Percentiles rank a stretch among this genome's conserved stretches.
Conservation (phyloP, 2,113 vertebrate genomes). For the Nyctereutes procyonoides region DNA sequence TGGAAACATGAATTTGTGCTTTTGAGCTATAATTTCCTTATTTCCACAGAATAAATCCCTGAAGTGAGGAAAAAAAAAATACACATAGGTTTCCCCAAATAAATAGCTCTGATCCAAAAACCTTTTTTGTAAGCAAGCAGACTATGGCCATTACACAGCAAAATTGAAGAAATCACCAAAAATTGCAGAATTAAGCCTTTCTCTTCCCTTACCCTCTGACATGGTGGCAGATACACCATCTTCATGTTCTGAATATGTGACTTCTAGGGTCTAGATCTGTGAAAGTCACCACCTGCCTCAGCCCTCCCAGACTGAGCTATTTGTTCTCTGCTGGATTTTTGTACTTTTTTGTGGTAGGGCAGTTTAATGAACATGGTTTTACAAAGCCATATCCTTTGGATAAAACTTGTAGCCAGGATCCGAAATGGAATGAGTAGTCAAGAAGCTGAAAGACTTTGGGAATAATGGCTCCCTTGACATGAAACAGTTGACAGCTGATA, state of each 20-base stretch:
- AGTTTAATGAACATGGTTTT: background rate
- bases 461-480: background rate
- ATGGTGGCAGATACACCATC: background rate
- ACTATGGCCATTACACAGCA: background rate
- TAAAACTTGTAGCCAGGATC: background rate
- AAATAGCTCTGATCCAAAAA: conserved; percentile 6
- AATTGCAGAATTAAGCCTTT: background rate
- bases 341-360: background rate
- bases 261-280: background rate
- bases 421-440: background rate
- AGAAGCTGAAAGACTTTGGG: background rate
- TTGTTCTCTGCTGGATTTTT: background rate
- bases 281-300: background rate
- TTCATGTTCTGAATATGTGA: background rate
- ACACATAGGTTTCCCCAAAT: conserved; percentile 8
- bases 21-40: conserved; percentile 46
- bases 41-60: conserved; percentile 20
- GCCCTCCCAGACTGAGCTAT: background rate
- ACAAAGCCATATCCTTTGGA: background rate
- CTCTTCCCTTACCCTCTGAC: background rate
- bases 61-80: background rate
- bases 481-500: background rate
- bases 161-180: background rate
- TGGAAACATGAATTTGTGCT: background rate
- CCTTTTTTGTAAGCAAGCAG: background rate